Evolutionary conservation across 1,140 invertebrate genomes (phyloP).

Genomic region (Drosophila pallidifrons): DNA sequence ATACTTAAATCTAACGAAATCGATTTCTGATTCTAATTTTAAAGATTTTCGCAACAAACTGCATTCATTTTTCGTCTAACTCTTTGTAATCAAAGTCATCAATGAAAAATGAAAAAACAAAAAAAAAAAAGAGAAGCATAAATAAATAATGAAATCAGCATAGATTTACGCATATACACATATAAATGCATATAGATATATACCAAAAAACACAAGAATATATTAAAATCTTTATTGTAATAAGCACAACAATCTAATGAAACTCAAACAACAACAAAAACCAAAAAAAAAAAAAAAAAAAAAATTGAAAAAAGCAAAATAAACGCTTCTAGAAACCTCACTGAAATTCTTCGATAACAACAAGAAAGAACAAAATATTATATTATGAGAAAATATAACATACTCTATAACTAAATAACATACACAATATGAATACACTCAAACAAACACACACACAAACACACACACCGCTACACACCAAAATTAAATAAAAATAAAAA

Average conservation of each 20-base stretch:
- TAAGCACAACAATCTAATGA: slow-evolving; percentile 68
- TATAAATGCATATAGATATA: slow-evolving; percentile 49
- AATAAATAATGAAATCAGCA: slow-evolving; percentile 11
- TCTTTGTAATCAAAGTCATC: too few species aligned
- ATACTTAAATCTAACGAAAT: too few species aligned
- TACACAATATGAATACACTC: slow-evolving; percentile 20
- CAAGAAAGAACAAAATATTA: slow-evolving; percentile 29
- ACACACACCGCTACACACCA: slow-evolving; percentile 41
- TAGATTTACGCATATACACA: slow-evolving; percentile 37
- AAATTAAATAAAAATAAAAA: slow-evolving; percentile 46
- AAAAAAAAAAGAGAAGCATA: slow-evolving; percentile 17
- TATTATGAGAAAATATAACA: slow-evolving; percentile 39
- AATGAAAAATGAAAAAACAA: slow-evolving; percentile 4
- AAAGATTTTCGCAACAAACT: too few species aligned
- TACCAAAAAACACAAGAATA: slow-evolving; percentile 35
- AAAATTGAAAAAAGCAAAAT: slow-evolving; percentile 12
- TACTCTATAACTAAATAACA: slow-evolving; percentile 35
- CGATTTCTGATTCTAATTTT: too few species aligned
- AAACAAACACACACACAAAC: too few species aligned
- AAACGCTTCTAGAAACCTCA: slow-evolving; percentile 82
- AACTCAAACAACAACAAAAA: slow-evolving; percentile 53
- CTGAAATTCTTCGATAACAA: slow-evolving; percentile 81
- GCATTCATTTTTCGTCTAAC: too few species aligned
- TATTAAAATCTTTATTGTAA: slow-evolving; percentile 56
- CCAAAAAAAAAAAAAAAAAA: background rate